These are phyloP conservation scores for Brevimyrus niger DNA, from an alignment of 2,113 vertebrate genomes.

Conservation along the genomic window DNA sequence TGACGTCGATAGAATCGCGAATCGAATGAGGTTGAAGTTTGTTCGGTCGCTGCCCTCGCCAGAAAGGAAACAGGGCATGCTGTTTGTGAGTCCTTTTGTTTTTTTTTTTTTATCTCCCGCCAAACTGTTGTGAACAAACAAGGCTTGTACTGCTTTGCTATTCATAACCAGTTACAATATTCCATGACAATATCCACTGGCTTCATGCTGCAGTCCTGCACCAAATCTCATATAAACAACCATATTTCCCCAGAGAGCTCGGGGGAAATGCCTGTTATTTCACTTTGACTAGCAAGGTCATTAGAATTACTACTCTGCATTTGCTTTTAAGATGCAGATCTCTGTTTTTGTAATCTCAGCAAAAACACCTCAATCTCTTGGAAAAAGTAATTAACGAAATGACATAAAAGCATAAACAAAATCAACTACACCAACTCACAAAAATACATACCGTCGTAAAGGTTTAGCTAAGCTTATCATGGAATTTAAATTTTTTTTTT, in stretches of 20 bases:
- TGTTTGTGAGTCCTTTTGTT: not conserved
- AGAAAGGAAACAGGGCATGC: not conserved
- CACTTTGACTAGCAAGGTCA: constrained; percentile 48
- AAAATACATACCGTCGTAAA: not conserved
- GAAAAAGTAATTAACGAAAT: not conserved
- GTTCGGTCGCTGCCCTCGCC: not conserved
- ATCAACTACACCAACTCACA: not conserved
- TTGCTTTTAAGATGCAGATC: constrained; percentile 20
- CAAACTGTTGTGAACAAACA: not conserved
- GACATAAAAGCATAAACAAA: not conserved
- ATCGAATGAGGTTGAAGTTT: not conserved
- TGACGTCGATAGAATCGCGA: not conserved
- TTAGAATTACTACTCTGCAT: constrained; percentile 40
- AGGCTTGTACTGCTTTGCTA: constrained; percentile 12
- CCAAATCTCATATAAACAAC: constrained; percentile 56
- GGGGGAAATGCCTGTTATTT: constrained; percentile 56
- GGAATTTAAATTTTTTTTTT: no score
- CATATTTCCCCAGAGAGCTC: constrained; percentile 61
- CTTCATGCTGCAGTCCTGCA: constrained; percentile 49
- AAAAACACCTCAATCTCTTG: not conserved
- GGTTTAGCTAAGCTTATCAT: not conserved
- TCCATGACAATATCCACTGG: constrained; percentile 56
- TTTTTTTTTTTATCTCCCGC: not conserved
- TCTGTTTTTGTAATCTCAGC: not conserved
- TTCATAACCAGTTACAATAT: constrained; percentile 51